Evolutionary conservation across 2,888 invertebrate genomes (phyloP), one percentile per base, ranked within the genome.

Genomic region (Trissolcus japonicus): DNA sequence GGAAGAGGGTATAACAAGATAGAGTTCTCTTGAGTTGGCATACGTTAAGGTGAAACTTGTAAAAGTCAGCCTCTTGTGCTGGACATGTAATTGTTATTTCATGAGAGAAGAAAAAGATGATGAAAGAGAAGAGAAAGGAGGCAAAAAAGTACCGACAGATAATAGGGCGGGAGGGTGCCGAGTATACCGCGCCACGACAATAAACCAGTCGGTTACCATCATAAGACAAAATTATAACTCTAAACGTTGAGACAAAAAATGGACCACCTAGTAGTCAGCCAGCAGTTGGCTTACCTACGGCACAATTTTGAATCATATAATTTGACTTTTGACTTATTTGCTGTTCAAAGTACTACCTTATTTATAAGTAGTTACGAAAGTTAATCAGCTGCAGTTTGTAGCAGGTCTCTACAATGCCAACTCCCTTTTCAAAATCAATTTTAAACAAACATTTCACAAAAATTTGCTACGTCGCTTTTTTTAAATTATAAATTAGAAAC

Each of bases 401-500:
- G 65, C 48, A 76, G 76, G 14, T 19, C 19, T 71, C 76, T 76
- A 61, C 71, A 57, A 71, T 76, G 76, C 76, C 76, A 66, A 55
- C 76, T 48, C 63, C 53, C 60, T 61, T 80, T 79, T 57, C 50
- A 17, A 46, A 46, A 46, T 46, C 16, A 46, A 46, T n/a, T 14
- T 29, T 41, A 41, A 41, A 41, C 41, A 41, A 41, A 41, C 41
- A 13, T 43, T 43, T 9, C 14, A 13, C 14, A 14, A 43, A 43
- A 1, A 14, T 16, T 46, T 19, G 50, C 9, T 41, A 13, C 11
- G 0, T 46, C 11, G 14, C 3, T 48, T 48, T 6, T 48, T 48
- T 48, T 48, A 6, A 48, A 48, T 2, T 2, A 17, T 14, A 14
- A 46, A 46, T n/a, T 14, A 3, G 6, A 21, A 19, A 94, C 96